Percentiles rank a stretch among this genome's conserved stretches.
Evolutionary conservation across 2,888 invertebrate species (phyloP).

Genomic region (Tetramorium bicarinatum): DNA sequence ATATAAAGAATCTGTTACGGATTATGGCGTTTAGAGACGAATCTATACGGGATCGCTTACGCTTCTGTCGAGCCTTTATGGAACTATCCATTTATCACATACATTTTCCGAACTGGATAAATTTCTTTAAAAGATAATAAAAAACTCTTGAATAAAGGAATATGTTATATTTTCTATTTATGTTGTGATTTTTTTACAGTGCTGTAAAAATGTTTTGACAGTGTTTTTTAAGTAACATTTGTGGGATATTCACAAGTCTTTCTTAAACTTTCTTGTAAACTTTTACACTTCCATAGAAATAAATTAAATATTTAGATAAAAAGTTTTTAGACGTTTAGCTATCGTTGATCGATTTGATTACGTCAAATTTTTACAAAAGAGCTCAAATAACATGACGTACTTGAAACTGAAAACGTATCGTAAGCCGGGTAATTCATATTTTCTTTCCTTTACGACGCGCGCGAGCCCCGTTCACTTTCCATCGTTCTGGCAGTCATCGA

Average conservation of each 20-base stretch:
- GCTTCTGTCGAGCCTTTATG: conserved; percentile 69
- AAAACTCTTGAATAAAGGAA: neutral
- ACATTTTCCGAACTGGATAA: conserved; percentile 6
- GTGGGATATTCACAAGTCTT: neutral
- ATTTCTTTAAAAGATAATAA: conserved; percentile 33
- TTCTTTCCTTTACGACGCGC: conserved; percentile 38
- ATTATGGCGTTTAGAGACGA: conserved; percentile 69
- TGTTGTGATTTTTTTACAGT: neutral
- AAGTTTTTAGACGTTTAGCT: neutral
- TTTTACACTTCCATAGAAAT: neutral
- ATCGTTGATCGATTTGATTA: neutral
- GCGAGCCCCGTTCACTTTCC: conserved; percentile 61
- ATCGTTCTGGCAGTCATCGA: conserved; percentile 54
- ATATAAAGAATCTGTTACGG: conserved; percentile 73
- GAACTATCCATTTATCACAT: conserved; percentile 53
- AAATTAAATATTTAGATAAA: neutral
- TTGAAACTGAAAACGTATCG: conserved; percentile 12
- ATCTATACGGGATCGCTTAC: conserved; percentile 67
- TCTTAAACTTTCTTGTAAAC: neutral
- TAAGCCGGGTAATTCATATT: conserved; percentile 42
- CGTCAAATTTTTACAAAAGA: neutral
- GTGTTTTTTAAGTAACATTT: neutral
- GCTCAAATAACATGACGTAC: neutral
- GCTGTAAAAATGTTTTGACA: neutral
- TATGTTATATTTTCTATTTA: neutral